Base-by-base conservation (phyloP, 2,888 invertebrate species). In the Syritta pipiens region DNA sequence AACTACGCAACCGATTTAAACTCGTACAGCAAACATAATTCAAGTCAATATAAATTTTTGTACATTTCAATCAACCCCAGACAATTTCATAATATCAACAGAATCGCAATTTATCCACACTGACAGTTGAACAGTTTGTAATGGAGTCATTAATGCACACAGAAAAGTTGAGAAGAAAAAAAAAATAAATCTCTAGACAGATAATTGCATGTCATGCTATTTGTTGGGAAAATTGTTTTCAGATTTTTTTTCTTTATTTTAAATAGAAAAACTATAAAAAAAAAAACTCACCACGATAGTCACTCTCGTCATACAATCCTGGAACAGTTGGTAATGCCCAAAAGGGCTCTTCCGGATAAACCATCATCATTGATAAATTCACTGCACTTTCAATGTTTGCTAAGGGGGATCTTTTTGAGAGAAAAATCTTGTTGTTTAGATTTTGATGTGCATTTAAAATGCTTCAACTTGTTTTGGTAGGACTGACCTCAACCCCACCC, bases 341-440 rank as follows among this genome's bases (percentile, higher is more conserved):
- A 83, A 88, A 88, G 82, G 89, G 88, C 85, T 89, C 89, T 81
- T 88, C 89, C 20, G 88, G 88, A 84, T 88, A 89, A 59, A 89
- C 87, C 88, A 89, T 89, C 86, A 86, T 88, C 83, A 82, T 85
- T 82, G 79, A 82, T 17, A 72, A 48, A 55, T 77, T 59, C 59
- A 62, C 40, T 35, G n/a, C 7, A 35, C 55, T 63, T 71, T 60
- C 1, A 19, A 60, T 30, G 22, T 20, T 19, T 20, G 20, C 6
- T 7, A 17, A 24, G n/a, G 12, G n/a, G n/a, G n/a, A 3, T 7
- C 3, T 9, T n/a, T 19, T 32, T 1, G 9, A n/a, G 14, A 37
- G 32, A 4, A 3, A 20, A 17, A 2, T n/a, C n/a, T n/a, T n/a
- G n/a, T n/a, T n/a, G n/a, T n/a, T n/a, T n/a, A n/a, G n/a, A n/a